Base-by-base conservation (phyloP, 1,140 invertebrate species). In the Formica selysi region DNA sequence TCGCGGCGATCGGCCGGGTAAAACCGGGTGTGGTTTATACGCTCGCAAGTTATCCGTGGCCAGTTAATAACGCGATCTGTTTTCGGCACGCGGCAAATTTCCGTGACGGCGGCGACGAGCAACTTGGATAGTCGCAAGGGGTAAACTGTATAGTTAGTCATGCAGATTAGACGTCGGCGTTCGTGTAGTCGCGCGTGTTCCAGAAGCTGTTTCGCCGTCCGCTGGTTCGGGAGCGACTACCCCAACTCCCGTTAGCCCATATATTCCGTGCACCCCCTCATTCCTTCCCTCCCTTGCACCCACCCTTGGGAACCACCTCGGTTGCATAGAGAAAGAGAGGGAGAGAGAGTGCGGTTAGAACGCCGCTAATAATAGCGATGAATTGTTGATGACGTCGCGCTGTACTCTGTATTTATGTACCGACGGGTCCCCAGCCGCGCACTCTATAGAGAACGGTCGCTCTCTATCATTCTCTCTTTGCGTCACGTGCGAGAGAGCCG, bases 321-420 rank as follows among this genome's bases (percentile, higher is more conserved):
- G 16, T 44, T 76, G 73, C 85, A 76, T 29, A 59, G 87, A 76
- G 48, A 51, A 0, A 19, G 48, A 51, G 48, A 51, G 48, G 16
- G 48, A 51, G 48, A 19, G 41, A 44, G 41, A 38, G 71, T 51
- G 59, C 54, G 74, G 89, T 89, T 85, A 90, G 86, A 59, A 89
- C 71, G 81, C 85, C 86, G 70, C 91, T 92, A 91, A 92, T 92
- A 92, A 92, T 92, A 92, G 91, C 91, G 91, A 92, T 92, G 91
- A 92, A 92, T 92, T 91, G 91, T 92, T 92, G 91, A 92, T 92
- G 87, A 87, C 78, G 85, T 86, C 90, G 79, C 38, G 80, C 38
- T 71, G 89, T 90, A 91, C 89, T 92, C 91, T 92, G 88, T 92
- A 92, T 92, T 92, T 92, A 92, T 92, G 91, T 92, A 83, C 83